These are phyloP conservation scores for Cydia fagiglandana DNA, from an alignment of 1,140 invertebrate genomes.

Conservation along the genomic window DNA sequence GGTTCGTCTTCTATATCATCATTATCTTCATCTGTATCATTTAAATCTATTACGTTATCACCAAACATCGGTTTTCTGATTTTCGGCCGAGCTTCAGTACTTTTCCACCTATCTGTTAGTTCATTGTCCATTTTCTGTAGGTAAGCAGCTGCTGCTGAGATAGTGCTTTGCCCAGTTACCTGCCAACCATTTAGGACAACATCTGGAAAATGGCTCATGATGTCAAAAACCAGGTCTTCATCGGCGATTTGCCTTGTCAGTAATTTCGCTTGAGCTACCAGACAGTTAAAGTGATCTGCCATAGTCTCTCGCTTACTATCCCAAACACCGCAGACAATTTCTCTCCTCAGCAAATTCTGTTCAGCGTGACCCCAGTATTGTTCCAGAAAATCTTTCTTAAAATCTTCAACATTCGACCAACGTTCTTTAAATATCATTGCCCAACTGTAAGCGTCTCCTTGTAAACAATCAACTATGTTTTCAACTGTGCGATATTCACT, in stretches of 20 bases:
- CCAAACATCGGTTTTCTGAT: neutral
- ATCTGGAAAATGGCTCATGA: constrained; percentile 40
- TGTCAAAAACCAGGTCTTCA: constrained; percentile 34
- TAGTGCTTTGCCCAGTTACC: neutral
- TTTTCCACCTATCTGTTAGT: neutral
- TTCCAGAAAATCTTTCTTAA: constrained; percentile 38
- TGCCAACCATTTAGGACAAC: constrained; percentile 35
- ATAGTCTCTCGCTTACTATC: constrained; percentile 32
- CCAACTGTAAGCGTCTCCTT: constrained; percentile 12
- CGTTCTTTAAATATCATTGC: neutral
- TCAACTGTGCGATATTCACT: neutral
- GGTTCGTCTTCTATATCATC: neutral
- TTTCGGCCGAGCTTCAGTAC: neutral
- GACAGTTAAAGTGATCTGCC: constrained; percentile 30
- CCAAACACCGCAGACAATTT: constrained; percentile 35
- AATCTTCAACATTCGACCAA: constrained; percentile 38
- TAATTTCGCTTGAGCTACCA: constrained; percentile 34
- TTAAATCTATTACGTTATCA: neutral
- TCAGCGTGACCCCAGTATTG: constrained; percentile 41
- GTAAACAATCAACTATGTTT: neutral
- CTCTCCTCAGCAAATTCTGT: constrained; percentile 35
- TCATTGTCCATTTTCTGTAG: constrained; percentile 26
- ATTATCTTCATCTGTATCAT: neutral
- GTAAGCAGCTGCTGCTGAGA: constrained; percentile 33
- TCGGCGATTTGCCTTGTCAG: constrained; percentile 34